Evolutionary conservation across 2,797 vertebrate species (phyloP).

Genomic region (Macropodus opercularis): DNA sequence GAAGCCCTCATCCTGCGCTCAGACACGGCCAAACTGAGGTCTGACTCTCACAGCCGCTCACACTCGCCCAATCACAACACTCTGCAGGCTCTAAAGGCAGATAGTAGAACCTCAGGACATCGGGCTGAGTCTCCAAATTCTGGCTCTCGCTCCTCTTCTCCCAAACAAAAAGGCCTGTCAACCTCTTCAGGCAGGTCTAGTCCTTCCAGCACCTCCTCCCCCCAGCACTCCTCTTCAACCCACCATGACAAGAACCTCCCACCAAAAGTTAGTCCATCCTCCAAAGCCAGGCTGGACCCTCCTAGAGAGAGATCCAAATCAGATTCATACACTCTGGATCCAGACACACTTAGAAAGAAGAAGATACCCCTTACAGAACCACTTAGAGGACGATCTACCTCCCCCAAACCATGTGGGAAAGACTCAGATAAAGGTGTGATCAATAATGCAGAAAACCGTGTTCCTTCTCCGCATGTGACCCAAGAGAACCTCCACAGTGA

Average conservation of each 20-base stretch:
- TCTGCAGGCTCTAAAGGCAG: constrained; percentile 93
- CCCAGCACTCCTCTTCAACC: constrained; percentile 88
- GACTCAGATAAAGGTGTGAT: constrained; percentile 82
- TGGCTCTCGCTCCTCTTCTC: constrained; percentile 92
- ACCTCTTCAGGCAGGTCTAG: constrained; percentile 86
- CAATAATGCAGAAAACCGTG: constrained; percentile 88
- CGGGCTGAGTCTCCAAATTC: constrained; percentile 94
- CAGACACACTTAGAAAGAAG: constrained; percentile 96
- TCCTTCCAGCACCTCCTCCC: constrained; percentile 86
- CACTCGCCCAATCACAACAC: constrained; percentile 99
- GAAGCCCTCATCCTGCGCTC: constrained; percentile 95
- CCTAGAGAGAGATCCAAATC: constrained; percentile 98
- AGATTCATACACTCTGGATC: constrained; percentile 97
- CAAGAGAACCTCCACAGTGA: constrained; percentile 99
- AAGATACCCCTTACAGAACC: constrained; percentile 94
- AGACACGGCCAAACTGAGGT: constrained; percentile 93
- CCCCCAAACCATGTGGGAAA: constrained; percentile 91
- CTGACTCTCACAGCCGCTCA: constrained; percentile 96
- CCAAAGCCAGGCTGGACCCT: constrained; percentile 93
- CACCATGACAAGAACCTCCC: constrained; percentile 91
- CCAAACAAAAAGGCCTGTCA: constrained; percentile 89
- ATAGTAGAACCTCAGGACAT: constrained; percentile 87
- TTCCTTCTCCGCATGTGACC: constrained; percentile 95
- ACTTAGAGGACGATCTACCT: constrained; percentile 93
- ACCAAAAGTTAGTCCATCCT: constrained; percentile 87